Evolutionary conservation across 2,113 vertebrate species (phyloP).

Genomic region (Paedocypris sp.): DNA sequence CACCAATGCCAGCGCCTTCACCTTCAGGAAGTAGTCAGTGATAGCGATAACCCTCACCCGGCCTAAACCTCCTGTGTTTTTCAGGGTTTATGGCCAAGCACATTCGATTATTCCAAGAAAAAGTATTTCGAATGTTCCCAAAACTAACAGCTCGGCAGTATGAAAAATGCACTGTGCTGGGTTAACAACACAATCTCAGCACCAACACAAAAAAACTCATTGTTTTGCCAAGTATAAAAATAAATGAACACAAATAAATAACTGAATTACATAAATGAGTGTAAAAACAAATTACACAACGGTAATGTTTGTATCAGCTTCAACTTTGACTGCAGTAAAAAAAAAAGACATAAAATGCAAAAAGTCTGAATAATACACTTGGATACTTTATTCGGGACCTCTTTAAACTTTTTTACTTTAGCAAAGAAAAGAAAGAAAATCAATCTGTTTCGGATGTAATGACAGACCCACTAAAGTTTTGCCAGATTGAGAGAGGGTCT

Average conservation of each 20-base stretch:
- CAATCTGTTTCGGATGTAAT: conserved; percentile 5
- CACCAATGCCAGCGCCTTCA: conserved; percentile 13
- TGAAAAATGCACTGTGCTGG: not conserved
- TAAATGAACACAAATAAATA: not conserved
- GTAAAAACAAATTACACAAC: not conserved
- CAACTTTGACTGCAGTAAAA: too few relatives aligned
- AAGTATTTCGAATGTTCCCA: not conserved
- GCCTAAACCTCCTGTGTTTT: conserved; percentile 24
- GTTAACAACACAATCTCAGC: not conserved
- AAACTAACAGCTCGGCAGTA: not conserved
- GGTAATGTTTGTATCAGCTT: too few relatives aligned
- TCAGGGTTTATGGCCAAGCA: not conserved
- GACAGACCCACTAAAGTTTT: conserved; percentile 26
- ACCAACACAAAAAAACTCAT: too few relatives aligned
- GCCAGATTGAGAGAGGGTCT: conserved; percentile 4
- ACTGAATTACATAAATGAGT: not conserved
- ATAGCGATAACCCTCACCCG: conserved; percentile 20
- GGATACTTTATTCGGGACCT: conserved; percentile 45
- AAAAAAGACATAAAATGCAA: too few relatives aligned
- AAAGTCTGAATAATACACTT: too few relatives aligned
- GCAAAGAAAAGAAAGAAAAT: conserved; percentile 46
- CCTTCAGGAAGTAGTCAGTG: conserved; percentile 26
- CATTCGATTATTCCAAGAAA: not conserved
- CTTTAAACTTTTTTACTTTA: conserved; percentile 44
- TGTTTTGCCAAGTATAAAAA: not conserved